Evolutionary conservation across 1,140 invertebrate species (phyloP), one percentile per base, ranked within the genome.

Genomic region (Globodera ellingtonae): DNA sequence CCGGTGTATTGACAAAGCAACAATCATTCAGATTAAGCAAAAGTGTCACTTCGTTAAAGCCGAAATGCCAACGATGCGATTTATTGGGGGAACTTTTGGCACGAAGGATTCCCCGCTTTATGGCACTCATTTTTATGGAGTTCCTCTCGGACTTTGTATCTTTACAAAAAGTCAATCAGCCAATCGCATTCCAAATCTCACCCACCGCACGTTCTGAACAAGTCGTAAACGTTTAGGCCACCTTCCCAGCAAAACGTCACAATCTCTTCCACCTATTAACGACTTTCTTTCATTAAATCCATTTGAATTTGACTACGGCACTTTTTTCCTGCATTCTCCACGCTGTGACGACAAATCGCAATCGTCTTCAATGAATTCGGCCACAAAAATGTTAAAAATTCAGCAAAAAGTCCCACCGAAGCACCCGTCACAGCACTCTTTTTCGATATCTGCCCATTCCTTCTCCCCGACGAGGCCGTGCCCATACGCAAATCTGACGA

Each of bases 241-340:
- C 87, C 87, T 56, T 83, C 83, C 87, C 87, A 89, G n/a, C 89
- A 56, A 83, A 89, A 89, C 69, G 89, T 84, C 81, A 89, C 89
- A 77, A 89, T 89, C 18, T 89, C 88, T 52, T 87, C 85, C 18
- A 89, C 86, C 82, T 84, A n/a, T 35, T 2, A 35, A 35, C 35
- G 35, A 35, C 35, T 35, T 35, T 35, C 35, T 35, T 35, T 35
- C 35, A 35, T 35, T 35, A 35, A 35, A 35, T 35, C 35, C 35
- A 35, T 35, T 35, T 35, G 35, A 35, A 35, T 35, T 35, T 35
- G 35, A 35, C 35, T 35, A 35, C 35, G 35, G 35, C 35, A 35
- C 35, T 35, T 35, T 35, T 35, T 35, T 35, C 35, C 35, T 35
- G 35, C 35, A 35, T 3, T 35, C 35, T 35, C 35, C 35, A 35